Percentiles rank a stretch among this genome's conserved stretches.
These are phyloP conservation scores for Mimachlamys varia DNA, from an alignment of 2,888 invertebrate genomes.

Conservation along the genomic window DNA sequence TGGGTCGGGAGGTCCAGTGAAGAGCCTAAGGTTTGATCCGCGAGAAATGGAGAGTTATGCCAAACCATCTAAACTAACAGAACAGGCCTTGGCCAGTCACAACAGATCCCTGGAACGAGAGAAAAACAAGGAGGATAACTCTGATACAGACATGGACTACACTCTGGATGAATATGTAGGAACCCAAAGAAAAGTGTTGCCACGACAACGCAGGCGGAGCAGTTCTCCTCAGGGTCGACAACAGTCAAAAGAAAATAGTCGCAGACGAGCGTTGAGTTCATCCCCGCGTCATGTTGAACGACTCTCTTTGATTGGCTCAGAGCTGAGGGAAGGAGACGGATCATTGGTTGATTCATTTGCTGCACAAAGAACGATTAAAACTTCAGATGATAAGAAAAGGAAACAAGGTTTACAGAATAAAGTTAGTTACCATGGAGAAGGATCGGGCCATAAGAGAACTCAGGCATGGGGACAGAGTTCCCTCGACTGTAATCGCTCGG, in stretches of 20 bases:
- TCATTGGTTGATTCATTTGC: background rate
- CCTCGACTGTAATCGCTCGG: slow-evolving; percentile 36
- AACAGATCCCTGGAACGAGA: slow-evolving; percentile 36
- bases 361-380: background rate
- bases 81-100: slow-evolving; percentile 49
- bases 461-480: slow-evolving; percentile 27
- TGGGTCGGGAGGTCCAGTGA: background rate
- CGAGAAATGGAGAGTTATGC: background rate
- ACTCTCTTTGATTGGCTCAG: background rate
- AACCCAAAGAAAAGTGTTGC: background rate
- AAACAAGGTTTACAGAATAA: background rate
- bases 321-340: background rate
- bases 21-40: background rate
- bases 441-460: slow-evolving; percentile 44
- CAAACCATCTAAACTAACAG: slow-evolving; percentile 42
- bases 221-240: background rate
- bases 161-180: background rate
- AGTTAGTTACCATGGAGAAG: slow-evolving; percentile 8
- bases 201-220: slow-evolving; percentile 20
- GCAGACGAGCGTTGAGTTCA: background rate
- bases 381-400: background rate
- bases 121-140: background rate
- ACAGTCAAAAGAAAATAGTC: background rate
- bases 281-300: slow-evolving; percentile 36
- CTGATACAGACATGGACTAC: background rate